Evolutionary conservation across 2,888 invertebrate genomes (phyloP).

Genomic region (Aromia moschata): DNA sequence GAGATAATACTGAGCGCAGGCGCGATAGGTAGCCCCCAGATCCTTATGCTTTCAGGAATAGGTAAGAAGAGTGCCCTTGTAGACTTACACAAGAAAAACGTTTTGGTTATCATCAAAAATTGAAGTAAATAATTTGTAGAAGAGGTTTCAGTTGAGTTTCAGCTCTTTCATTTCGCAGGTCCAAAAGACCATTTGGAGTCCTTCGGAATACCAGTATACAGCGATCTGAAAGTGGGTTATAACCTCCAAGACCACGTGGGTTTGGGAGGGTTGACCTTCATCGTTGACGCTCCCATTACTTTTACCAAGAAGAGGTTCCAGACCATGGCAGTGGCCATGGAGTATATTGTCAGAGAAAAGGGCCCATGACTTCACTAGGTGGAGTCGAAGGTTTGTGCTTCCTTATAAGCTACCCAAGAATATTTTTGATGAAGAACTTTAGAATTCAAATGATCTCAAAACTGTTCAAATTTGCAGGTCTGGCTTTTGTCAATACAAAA

Average conservation of each 20-base stretch:
- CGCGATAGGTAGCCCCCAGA: slow-evolving; percentile 86
- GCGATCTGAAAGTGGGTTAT: slow-evolving; percentile 81
- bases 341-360: slow-evolving; percentile 81
- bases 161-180: slow-evolving; percentile 63
- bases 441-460: too few relatives aligned
- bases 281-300: slow-evolving; percentile 82
- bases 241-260: slow-evolving; percentile 91
- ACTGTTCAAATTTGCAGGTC: slow-evolving; percentile 39
- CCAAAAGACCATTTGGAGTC: slow-evolving; percentile 79
- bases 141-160: too few relatives aligned
- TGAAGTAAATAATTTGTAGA: too few relatives aligned
- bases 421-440: too few relatives aligned
- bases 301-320: slow-evolving; percentile 82
- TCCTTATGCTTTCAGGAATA: slow-evolving; percentile 91
- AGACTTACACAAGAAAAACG: too few relatives aligned
- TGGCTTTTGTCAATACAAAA: slow-evolving; percentile 88
- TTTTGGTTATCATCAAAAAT: too few relatives aligned
- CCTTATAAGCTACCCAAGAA: too few relatives aligned
- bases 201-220: slow-evolving; percentile 76
- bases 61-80: slow-evolving; percentile 24
- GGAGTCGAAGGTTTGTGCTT: slow-evolving; percentile 82
- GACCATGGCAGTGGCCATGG: slow-evolving; percentile 78
- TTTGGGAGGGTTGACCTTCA: slow-evolving; percentile 83
- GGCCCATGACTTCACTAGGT: slow-evolving; percentile 82
- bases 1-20: slow-evolving; percentile 90